Evolutionary conservation across 2,113 vertebrate species (phyloP).

Genomic region (Leptobrachium leishanense): DNA sequence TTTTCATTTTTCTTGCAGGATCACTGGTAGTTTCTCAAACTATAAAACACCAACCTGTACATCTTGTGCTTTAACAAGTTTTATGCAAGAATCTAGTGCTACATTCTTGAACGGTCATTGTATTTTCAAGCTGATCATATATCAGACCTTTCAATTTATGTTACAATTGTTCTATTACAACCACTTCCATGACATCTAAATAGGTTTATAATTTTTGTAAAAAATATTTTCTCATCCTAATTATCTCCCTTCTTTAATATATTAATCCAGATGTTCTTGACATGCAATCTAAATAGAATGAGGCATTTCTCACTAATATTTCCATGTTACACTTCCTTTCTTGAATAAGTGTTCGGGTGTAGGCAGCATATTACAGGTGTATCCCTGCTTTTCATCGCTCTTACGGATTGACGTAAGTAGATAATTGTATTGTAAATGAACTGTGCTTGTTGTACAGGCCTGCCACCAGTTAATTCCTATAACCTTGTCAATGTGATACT

Average conservation of each 20-base stretch:
- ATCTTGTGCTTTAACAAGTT: too few relatives aligned
- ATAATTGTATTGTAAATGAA: constrained; percentile 22
- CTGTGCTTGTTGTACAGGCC: not conserved
- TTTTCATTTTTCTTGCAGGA: too few relatives aligned
- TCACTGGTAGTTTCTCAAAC: too few relatives aligned
- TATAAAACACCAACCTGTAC: too few relatives aligned
- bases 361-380: constrained; percentile 15
- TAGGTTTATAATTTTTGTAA: too few relatives aligned
- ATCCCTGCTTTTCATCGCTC: constrained; percentile 10
- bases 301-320: not conserved
- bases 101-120: too few relatives aligned
- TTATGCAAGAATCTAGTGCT: too few relatives aligned
- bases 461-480: not conserved
- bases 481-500: not conserved
- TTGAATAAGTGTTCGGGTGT: not conserved
- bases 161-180: too few relatives aligned
- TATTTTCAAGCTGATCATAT: too few relatives aligned
- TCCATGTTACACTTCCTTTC: not conserved
- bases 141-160: too few relatives aligned
- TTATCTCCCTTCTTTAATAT: not conserved
- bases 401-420: not conserved
- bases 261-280: not conserved
- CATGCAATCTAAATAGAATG: not conserved
- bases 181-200: too few relatives aligned
- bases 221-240: too few relatives aligned